phyloP scores from a whole-genome alignment of 2,113 vertebrate genomes.

The Chamaea fasciata region DNA sequence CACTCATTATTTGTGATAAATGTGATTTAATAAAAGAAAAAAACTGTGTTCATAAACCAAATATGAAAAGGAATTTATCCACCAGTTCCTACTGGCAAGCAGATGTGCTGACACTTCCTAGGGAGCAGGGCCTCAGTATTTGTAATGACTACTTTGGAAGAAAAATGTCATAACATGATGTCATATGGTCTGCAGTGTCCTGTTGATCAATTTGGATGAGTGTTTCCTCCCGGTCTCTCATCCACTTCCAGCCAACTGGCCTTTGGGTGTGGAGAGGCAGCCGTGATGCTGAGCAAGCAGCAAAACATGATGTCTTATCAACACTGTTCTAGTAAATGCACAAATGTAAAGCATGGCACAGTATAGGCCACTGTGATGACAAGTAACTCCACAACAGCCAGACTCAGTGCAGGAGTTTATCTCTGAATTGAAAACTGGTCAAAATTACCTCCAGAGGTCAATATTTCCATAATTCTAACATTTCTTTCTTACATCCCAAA shows the following conservation, averaged over 20 bases:
- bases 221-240: neutral
- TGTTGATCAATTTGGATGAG: neutral
- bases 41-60: rapidly evolving
- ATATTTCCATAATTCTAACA: neutral
- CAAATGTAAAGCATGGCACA: neutral
- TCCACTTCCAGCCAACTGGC: neutral
- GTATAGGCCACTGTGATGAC: neutral
- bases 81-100: neutral
- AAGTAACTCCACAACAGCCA: neutral
- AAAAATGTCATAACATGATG: neutral
- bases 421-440: neutral
- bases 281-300: neutral
- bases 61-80: neutral
- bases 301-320: neutral
- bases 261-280: neutral
- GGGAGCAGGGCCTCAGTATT: neutral
- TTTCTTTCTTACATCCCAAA: neutral
- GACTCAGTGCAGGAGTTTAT: neutral
- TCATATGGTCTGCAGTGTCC: neutral
- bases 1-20: neutral
- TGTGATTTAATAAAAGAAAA: neutral
- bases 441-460: neutral
- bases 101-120: neutral
- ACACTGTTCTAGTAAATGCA: neutral
- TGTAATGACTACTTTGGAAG: neutral